phyloP scores from a whole-genome alignment of 2,113 vertebrate genomes.

The Odocoileus virginianus region DNA sequence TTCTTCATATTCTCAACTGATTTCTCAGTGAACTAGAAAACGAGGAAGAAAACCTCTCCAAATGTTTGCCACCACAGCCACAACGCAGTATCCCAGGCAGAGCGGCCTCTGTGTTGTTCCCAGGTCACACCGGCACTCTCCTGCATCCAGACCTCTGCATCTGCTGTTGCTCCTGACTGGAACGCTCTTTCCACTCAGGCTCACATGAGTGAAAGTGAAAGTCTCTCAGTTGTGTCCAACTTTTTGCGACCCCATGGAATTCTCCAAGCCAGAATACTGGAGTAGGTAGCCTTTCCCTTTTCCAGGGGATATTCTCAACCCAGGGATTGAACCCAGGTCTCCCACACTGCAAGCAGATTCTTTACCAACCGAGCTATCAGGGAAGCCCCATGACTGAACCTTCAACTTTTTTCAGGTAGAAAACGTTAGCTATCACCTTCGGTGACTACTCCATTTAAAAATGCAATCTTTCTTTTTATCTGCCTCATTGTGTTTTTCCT shows the following conservation, averaged over 20 bases:
- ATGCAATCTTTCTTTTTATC: not conserved
- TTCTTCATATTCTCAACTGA: not conserved
- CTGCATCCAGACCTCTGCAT: not conserved
- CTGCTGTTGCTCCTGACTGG: not conserved
- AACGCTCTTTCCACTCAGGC: not conserved
- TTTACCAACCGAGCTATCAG: not conserved
- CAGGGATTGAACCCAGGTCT: not conserved
- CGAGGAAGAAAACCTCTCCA: not conserved
- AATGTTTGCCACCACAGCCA: not conserved
- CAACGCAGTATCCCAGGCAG: fast-evolving
- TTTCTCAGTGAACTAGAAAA: not conserved
- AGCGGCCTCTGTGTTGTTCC: no score
- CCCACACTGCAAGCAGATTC: not conserved
- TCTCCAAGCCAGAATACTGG: not conserved
- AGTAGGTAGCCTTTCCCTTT: not conserved
- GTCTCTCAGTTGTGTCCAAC: not conserved
- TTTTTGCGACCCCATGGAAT: not conserved
- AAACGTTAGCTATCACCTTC: not conserved
- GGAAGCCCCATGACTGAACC: not conserved
- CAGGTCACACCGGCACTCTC: not conserved
- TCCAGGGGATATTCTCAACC: not conserved
- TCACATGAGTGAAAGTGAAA: not conserved
- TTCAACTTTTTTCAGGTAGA: not conserved
- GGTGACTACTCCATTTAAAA: not conserved
- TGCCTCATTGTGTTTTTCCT: not conserved